phyloP scores from a whole-genome alignment of 2,113 vertebrate species.

The Xenus cinereus region DNA sequence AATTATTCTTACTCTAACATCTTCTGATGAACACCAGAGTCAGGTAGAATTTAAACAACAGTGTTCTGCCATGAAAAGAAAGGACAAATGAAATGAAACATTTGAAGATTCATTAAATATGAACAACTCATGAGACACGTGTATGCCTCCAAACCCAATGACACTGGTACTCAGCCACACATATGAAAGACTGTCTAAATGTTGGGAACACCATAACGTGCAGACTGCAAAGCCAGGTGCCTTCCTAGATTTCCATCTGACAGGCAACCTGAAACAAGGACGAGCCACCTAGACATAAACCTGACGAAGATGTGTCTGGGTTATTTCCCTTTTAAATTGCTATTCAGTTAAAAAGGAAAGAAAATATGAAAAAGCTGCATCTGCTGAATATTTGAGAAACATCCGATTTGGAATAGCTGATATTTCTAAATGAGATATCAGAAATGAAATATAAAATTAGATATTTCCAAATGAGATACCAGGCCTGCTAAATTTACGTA shows the following conservation, averaged over 20 bases:
- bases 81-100: background rate
- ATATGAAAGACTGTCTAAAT: background rate
- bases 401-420: background rate
- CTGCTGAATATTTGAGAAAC: background rate
- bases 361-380: background rate
- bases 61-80: background rate
- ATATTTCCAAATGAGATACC: background rate
- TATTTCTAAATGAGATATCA: background rate
- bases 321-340: background rate
- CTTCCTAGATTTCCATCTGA: background rate
- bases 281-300: background rate
- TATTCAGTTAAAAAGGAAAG: background rate
- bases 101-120: background rate
- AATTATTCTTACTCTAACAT: background rate
- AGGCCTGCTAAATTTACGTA: background rate
- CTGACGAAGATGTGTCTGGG: fast-evolving
- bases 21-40: background rate
- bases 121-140: fast-evolving
- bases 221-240: background rate
- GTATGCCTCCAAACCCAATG: background rate
- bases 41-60: background rate
- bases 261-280: background rate
- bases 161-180: background rate
- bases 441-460: too few relatives aligned
- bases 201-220: background rate